phyloP scores from a whole-genome alignment of 92 coral and sea anemone genomes.

The Porites rus region DNA sequence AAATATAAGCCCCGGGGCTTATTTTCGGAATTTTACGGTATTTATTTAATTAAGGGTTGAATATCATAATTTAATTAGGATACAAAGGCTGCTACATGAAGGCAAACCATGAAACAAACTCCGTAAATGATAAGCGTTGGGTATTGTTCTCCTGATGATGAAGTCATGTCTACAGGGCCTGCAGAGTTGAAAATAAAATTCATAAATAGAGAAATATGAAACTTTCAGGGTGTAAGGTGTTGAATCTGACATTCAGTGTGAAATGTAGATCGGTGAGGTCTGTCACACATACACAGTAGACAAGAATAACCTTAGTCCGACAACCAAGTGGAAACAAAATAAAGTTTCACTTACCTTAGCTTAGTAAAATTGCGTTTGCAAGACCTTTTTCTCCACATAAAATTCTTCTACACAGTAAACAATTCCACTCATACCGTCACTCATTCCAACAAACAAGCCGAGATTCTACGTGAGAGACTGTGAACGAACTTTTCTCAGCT shows the following conservation, averaged over 20 bases:
- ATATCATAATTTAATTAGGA: too few relatives aligned
- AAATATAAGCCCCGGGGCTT: too few relatives aligned
- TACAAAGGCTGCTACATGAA: constrained; percentile 98
- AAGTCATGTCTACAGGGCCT: constrained; percentile 22
- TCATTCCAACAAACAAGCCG: not conserved
- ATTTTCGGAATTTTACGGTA: too few relatives aligned
- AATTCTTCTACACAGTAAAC: not conserved
- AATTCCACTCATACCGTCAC: not conserved
- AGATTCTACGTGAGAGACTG: not conserved
- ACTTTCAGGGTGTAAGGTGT: too few relatives aligned
- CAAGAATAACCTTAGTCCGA: not conserved
- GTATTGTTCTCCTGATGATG: constrained; percentile 68
- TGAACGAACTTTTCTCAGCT: not conserved
- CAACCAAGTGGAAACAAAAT: not conserved
- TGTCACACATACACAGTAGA: too few relatives aligned
- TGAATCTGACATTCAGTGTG: too few relatives aligned
- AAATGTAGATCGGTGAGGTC: too few relatives aligned
- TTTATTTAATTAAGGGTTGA: not conserved
- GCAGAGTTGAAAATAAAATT: not conserved
- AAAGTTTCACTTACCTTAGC: not conserved
- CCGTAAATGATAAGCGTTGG: constrained; percentile 88
- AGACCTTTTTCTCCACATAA: not conserved
- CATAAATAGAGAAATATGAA: not conserved
- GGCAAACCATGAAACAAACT: constrained; percentile 86
- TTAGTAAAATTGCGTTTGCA: not conserved